These are phyloP conservation scores for Nibea albiflora DNA, from an alignment of 2,113 vertebrate species.

Conservation along the genomic window DNA sequence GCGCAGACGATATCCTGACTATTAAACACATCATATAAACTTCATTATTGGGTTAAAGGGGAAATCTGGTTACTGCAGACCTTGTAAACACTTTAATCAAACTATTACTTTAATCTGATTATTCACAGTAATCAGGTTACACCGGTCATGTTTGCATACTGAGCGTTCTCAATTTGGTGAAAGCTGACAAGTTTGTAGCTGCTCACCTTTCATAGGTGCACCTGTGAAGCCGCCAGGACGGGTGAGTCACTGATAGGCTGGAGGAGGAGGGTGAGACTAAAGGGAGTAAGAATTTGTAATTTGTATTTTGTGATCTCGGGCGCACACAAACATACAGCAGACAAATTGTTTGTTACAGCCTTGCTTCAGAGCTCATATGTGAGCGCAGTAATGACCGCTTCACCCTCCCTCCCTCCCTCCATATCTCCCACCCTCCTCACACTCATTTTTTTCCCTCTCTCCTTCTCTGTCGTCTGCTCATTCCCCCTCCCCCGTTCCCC, in stretches of 20 bases:
- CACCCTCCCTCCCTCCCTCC: slow-evolving; percentile 4
- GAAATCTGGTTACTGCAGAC: slow-evolving; percentile 45
- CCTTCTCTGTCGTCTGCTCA: slow-evolving; percentile 54
- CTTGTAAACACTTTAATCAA: slow-evolving; percentile 62
- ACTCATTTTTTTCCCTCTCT: slow-evolving; percentile 31
- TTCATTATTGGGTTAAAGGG: slow-evolving; percentile 42
- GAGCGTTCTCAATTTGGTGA: slow-evolving; percentile 4
- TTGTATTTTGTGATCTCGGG: slow-evolving; percentile 37
- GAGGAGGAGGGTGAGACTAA: slow-evolving; percentile 25
- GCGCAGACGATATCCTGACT: slow-evolving; percentile 16
- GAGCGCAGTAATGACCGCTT: slow-evolving; percentile 74
- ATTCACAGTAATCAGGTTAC: slow-evolving; percentile 37
- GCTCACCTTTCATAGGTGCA: slow-evolving; percentile 33
- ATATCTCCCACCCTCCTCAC: slow-evolving; percentile 26
- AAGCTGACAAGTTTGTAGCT: slow-evolving; percentile 17
- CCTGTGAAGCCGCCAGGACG: slow-evolving; percentile 45
- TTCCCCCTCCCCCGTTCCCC: slow-evolving; percentile 58
- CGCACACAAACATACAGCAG: slow-evolving; percentile 46
- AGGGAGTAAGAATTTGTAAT: slow-evolving; percentile 17
- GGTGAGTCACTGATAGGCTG: slow-evolving; percentile 16
- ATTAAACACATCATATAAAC: slow-evolving; percentile 46
- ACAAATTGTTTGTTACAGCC: slow-evolving; percentile 69
- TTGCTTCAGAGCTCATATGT: slow-evolving; percentile 71
- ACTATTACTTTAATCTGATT: slow-evolving; percentile 60
- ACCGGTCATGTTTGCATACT: slow-evolving; percentile 11